Base-by-base conservation (phyloP, 2,888 invertebrate genomes). In the Ditylenchus weischeri region DNA sequence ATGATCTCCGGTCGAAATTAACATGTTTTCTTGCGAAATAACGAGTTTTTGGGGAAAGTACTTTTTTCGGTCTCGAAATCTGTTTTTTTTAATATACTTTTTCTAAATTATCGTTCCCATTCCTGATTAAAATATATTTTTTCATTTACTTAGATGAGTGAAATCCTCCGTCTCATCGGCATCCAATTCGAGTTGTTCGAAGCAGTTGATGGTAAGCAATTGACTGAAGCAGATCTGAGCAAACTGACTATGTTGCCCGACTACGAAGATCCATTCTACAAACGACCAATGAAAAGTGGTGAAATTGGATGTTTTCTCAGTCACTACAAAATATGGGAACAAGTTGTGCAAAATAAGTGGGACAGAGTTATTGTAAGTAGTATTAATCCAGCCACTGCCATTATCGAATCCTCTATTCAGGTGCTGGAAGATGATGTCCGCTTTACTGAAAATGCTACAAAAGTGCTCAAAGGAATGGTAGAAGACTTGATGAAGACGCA, bases 281-380 rank as follows among this genome's bases (percentile, higher is more conserved):
- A 84, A 60, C 82, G 96, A 74, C 89, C 91, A 15, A 90, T 98
- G 90, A 99, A 92, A 65, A 88, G 90, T 84, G 98, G 98, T 4
- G 98, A 99, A 86, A 90, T 98, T 65, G 98, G 96, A 6, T 98
- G 98, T 83, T 99, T 98, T 83, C 86, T 98, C 64, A 94, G 94
- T 81, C 98, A 99, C 84, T 93, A 90, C 84, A 86, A 88, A 65
- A 88, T 95, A 69, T 75, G 75, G 75, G 58, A 68, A 69, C 75
- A 85, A 76, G 77, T 85, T n/a, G 75, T 84, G 13, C 75, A 80
- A 43, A 81, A 84, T 29, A 76, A 79, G 29, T 83, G 84, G 62
- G 67, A 83, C 23, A 76, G 76, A 21, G 79, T 80, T 21, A 68
- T 82, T 36, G 75, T 82, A 43, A 43, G 43, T 43, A 43, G 43